Evolutionary conservation across 2,113 vertebrate genomes (phyloP), one percentile per base, ranked within the genome.

Genomic region (Semicossyphus pulcher): DNA sequence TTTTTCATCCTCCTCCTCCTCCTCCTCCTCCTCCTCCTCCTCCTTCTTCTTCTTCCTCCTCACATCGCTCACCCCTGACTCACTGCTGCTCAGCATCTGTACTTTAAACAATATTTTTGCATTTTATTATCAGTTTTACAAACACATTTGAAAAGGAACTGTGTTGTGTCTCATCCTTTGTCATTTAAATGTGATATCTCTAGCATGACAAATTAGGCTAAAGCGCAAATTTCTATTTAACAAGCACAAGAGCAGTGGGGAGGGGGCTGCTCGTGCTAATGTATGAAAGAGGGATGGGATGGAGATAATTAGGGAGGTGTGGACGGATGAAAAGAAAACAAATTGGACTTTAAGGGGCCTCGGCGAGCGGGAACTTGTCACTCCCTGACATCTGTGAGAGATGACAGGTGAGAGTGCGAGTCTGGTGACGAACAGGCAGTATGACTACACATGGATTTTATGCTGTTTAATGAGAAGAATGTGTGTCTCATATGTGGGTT

Each of bases 331-430:
- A 65, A 56, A 61, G 23, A 52, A 63, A 72, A 69, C 48, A 75
- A 80, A 77, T 47, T 71, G 63, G 48, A 76, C 79, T 69, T 64
- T 32, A 45, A 58, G 47, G n/a, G 70, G 57, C 66, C 44, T 45
- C 32, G 52, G 47, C 6, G 10, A 68, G 29, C 54, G 29, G 52
- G 20, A 48, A 53, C 10, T 32, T 63, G 44, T 64, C 72, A 58
- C 57, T 41, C 47, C 4, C 45, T 47, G 42, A 64, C 74, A 68
- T 68, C 56, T 64, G 26, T 79, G 69, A 78, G 44, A 63, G 26
- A 81, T 83, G 73, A 57, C 53, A 49, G 34, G 36, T 72, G 63
- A 71, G 59, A 60, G 20, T 31, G 34, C 20, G 34, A 28, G 57
- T 58, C 42, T 80, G 58, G 57, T 54, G 60, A 62, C 41, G 26